Evolutionary conservation across 2,113 vertebrate species (phyloP).

Genomic region (Astur gentilis): DNA sequence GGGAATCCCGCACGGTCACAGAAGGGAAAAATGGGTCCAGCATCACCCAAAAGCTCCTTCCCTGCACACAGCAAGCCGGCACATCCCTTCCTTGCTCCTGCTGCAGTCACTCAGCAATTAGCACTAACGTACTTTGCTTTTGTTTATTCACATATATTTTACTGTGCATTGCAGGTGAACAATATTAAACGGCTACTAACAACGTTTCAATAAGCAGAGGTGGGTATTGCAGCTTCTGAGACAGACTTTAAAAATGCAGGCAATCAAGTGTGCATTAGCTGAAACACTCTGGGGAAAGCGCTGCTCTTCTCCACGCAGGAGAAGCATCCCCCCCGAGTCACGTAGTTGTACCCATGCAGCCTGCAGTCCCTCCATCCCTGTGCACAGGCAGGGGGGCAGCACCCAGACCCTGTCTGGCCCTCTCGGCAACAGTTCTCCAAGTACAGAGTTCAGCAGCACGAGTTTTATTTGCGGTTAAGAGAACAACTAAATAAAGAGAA

Average conservation of each 20-base stretch:
- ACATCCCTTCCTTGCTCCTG: not conserved
- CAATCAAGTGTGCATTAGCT: conserved; percentile 21
- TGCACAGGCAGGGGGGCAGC: not conserved
- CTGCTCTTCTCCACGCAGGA: not conserved
- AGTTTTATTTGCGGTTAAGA: not conserved
- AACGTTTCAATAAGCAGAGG: conserved; percentile 42
- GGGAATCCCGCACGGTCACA: not conserved
- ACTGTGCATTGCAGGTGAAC: conserved; percentile 6
- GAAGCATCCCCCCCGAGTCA: not conserved
- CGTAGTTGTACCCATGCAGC: rapidly evolving
- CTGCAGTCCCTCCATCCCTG: not conserved
- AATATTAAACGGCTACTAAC: conserved; percentile 48
- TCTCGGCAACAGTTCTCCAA: rapidly evolving
- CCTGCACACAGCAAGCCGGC: not conserved
- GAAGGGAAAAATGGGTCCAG: not conserved
- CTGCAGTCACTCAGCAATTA: not conserved
- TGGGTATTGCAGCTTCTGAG: conserved; percentile 1
- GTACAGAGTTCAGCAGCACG: not conserved
- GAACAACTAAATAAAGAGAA: not conserved
- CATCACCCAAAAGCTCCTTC: not conserved
- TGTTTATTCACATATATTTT: conserved; percentile 20
- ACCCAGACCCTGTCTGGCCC: not conserved
- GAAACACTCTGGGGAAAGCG: not conserved
- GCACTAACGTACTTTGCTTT: not conserved
- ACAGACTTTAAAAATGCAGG: not conserved